These are phyloP conservation scores for Chaetophractus vellerosus DNA, from an alignment of 2,797 vertebrate species.

Conservation along the genomic window DNA sequence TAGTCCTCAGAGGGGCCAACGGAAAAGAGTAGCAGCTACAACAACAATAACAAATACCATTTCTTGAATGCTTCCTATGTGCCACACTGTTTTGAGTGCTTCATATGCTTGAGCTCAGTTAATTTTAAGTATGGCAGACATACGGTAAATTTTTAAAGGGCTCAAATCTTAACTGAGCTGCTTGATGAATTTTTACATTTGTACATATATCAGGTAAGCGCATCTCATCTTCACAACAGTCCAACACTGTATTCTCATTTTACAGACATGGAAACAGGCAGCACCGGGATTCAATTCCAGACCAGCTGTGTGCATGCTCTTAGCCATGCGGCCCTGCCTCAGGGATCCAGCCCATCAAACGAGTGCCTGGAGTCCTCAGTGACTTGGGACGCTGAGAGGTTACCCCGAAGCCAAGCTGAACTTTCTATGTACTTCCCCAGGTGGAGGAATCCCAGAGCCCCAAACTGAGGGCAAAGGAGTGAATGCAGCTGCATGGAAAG, in stretches of 20 bases:
- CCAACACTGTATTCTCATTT: not conserved
- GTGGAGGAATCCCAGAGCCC: not conserved
- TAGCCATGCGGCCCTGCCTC: not conserved
- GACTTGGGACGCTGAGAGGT: not conserved
- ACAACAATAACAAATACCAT: not conserved
- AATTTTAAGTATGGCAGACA: not conserved
- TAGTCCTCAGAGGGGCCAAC: not conserved
- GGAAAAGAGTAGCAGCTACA: not conserved
- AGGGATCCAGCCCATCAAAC: not conserved
- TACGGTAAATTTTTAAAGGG: not conserved
- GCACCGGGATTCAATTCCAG: not conserved
- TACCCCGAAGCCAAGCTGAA: not conserved
- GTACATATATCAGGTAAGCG: not conserved
- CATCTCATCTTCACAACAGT: not conserved
- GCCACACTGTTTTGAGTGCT: not conserved
- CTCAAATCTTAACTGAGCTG: not conserved
- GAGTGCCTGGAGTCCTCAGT: not conserved
- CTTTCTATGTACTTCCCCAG: not conserved
- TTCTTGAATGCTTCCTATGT: not conserved
- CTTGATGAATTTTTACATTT: not conserved
- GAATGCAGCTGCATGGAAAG: not conserved
- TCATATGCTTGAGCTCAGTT: not conserved
- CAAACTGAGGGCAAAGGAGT: not conserved
- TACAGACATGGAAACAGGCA: constrained; percentile 51
- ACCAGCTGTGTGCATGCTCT: not conserved